These are phyloP conservation scores for Neomorphus geoffroyi DNA, from an alignment of 2,797 vertebrate species.

Conservation along the genomic window DNA sequence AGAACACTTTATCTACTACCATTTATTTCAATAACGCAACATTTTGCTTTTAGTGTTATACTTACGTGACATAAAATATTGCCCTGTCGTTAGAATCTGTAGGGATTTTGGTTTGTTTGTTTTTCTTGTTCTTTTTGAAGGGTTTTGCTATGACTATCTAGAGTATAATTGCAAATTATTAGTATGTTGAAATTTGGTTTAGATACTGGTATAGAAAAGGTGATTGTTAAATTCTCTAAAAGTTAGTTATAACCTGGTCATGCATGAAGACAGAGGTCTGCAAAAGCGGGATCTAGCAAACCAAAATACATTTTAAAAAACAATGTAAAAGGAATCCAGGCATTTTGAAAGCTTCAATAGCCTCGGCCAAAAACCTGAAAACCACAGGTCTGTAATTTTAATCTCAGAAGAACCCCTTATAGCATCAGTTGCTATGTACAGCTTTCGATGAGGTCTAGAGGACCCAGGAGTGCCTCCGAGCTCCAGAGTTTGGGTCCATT, in stretches of 20 bases:
- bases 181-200: not conserved
- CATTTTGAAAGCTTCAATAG: not conserved
- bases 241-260: not conserved
- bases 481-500: not conserved
- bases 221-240: not conserved
- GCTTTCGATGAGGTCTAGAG: not conserved
- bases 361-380: not conserved
- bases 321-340: fast-evolving
- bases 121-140: not conserved
- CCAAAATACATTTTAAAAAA: not conserved
- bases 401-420: not conserved
- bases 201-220: not conserved
- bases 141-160: not conserved
- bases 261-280: not conserved
- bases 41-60: not conserved
- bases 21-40: not conserved
- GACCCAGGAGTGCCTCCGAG: not conserved
- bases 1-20: not conserved
- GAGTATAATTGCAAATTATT: not conserved
- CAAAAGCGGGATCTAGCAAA: not conserved
- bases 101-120: not conserved
- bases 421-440: not conserved
- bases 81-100: not conserved
- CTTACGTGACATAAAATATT: not conserved
- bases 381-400: not conserved